A percentile compares a stretch with the other conserved stretches of the same genome.
phyloP scores from a whole-genome alignment of 2,888 invertebrate species.

The Drosophila vallismaia region DNA sequence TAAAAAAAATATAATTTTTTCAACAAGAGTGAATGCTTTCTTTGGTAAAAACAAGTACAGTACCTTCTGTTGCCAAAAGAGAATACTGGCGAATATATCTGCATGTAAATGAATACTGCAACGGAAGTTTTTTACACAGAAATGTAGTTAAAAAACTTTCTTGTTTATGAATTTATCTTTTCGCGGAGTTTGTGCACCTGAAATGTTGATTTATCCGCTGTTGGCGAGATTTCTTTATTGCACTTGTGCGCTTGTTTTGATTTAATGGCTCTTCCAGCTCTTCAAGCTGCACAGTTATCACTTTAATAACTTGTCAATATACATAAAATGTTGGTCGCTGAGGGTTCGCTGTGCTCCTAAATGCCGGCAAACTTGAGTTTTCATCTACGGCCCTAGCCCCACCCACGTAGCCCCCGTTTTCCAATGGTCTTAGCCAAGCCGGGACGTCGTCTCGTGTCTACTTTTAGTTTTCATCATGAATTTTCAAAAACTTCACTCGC shows the following conservation, averaged over 20 bases:
- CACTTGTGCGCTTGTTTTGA: slow-evolving; percentile 56
- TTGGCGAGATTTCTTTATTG: slow-evolving; percentile 8
- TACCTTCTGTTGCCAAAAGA: background rate
- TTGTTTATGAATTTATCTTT: slow-evolving; percentile 25
- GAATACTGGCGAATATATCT: slow-evolving; percentile 7
- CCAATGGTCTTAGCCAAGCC: slow-evolving; percentile 40
- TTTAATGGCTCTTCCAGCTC: slow-evolving; percentile 50
- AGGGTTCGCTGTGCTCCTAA: slow-evolving; percentile 10
- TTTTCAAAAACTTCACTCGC: slow-evolving; percentile 64
- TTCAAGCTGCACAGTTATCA: slow-evolving; percentile 55
- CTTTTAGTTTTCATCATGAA: slow-evolving; percentile 78
- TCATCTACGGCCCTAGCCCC: slow-evolving; percentile 24
- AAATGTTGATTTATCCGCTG: slow-evolving; percentile 14
- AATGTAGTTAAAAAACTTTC: slow-evolving; percentile 24
- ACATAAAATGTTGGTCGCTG: slow-evolving; percentile 50
- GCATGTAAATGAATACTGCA: slow-evolving; percentile 14
- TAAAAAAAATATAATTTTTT: background rate
- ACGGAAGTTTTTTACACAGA: slow-evolving; percentile 2
- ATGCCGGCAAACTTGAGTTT: slow-evolving; percentile 31
- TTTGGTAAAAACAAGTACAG: background rate
- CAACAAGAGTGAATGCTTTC: background rate
- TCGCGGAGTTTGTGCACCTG: slow-evolving; percentile 22
- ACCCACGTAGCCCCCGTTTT: slow-evolving; percentile 46
- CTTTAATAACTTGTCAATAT: slow-evolving; percentile 77
- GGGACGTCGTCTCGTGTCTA: slow-evolving; percentile 41